These are phyloP conservation scores for Panzeria rudis DNA, from an alignment of 2,888 invertebrate genomes.

Conservation along the genomic window DNA sequence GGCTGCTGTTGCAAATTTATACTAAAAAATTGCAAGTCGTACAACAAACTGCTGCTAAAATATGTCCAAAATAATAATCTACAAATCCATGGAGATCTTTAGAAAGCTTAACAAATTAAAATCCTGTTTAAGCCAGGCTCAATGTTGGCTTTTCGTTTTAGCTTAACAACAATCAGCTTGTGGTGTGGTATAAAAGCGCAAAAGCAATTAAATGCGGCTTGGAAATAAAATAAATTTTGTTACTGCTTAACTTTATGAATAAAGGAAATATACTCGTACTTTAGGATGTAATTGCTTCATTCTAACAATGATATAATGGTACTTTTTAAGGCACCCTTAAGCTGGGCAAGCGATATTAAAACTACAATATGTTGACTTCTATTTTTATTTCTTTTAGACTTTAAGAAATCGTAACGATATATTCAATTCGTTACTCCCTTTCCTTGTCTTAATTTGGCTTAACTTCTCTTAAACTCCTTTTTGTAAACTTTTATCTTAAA, in stretches of 20 bases:
- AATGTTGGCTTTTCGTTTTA: constrained; percentile 43
- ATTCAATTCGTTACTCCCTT: background rate
- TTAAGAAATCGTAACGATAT: background rate
- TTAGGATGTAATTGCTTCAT: background rate
- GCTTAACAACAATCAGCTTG: constrained; percentile 6
- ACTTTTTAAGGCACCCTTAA: background rate
- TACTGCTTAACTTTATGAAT: too few relatives aligned
- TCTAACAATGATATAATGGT: constrained; percentile 20
- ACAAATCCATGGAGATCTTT: constrained; percentile 56
- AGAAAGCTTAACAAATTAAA: constrained; percentile 71
- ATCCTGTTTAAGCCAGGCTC: constrained; percentile 60
- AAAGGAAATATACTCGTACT: too few relatives aligned
- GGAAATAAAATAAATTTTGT: constrained; percentile 34
- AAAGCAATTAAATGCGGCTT: constrained; percentile 56
- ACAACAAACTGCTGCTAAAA: constrained; percentile 63
- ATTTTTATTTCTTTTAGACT: background rate
- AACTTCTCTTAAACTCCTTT: background rate
- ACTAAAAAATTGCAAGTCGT: constrained; percentile 56
- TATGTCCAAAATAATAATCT: constrained; percentile 55
- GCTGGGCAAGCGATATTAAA: background rate
- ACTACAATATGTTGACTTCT: background rate
- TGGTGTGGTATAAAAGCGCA: background rate
- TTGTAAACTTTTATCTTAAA: constrained; percentile 42
- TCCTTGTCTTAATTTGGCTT: background rate
- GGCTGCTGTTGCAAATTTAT: constrained; percentile 41